Evolutionary conservation across 2,113 vertebrate genomes (phyloP).

Genomic region (Dromas ardeola): DNA sequence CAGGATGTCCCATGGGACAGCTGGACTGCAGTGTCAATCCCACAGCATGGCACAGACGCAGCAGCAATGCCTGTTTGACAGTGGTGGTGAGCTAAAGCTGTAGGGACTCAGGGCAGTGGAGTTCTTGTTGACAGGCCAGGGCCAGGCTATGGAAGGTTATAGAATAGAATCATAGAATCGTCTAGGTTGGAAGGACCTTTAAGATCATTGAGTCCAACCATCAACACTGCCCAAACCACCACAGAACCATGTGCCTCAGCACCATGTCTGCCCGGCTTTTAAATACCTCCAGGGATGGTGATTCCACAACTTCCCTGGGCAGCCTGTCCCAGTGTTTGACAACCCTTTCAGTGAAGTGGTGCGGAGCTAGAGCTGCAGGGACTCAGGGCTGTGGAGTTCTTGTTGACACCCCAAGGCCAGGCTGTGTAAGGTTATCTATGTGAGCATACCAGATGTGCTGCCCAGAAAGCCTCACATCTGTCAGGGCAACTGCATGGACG

Average conservation of each 20-base stretch:
- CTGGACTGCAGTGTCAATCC: neutral
- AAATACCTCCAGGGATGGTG: neutral
- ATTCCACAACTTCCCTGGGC: neutral
- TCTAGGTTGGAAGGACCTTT: neutral
- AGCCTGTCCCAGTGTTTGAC: neutral
- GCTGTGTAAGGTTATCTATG: fast-evolving
- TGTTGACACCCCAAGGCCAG: neutral
- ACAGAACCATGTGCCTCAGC: neutral
- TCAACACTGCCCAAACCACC: neutral
- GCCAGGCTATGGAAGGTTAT: neutral
- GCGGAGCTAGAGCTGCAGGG: neutral
- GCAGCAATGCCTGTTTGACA: neutral
- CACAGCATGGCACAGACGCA: neutral
- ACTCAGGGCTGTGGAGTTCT: neutral
- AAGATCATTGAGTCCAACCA: neutral
- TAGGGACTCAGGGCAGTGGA: neutral
- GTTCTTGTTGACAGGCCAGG: neutral
- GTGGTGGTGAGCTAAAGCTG: neutral
- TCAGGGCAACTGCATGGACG: neutral
- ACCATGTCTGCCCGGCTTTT: neutral
- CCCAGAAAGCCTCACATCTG: neutral
- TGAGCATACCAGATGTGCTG: neutral
- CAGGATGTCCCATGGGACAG: neutral
- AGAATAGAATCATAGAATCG: neutral
- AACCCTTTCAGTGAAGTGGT: neutral